phyloP scores from a whole-genome alignment of 2,797 vertebrate genomes.

The Acanthis flammea region DNA sequence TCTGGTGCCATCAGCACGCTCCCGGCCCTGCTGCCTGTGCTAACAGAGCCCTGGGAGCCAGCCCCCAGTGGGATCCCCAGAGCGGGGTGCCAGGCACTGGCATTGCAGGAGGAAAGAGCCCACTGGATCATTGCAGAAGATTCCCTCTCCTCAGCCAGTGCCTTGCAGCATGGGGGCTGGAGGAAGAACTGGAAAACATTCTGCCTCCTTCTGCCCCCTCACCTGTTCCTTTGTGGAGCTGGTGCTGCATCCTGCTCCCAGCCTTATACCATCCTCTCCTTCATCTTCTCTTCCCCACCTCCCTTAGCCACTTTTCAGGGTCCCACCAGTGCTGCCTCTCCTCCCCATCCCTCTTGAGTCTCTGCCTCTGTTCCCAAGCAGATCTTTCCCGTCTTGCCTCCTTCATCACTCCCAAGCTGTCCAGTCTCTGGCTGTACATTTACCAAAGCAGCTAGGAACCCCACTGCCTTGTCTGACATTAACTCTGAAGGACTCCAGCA shows the following conservation, averaged over 20 bases:
- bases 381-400: not conserved
- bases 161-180: rapidly evolving
- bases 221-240: not conserved
- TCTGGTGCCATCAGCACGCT: not conserved
- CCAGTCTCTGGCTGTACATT: not conserved
- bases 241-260: not conserved
- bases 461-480: not conserved
- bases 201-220: not conserved
- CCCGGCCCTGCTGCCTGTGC: not conserved
- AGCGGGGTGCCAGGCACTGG: rapidly evolving
- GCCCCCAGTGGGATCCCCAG: not conserved
- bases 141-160: not conserved
- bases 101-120: not conserved
- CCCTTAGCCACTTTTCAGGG: not conserved
- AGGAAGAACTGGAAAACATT: not conserved
- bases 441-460: not conserved
- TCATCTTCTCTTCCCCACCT: not conserved
- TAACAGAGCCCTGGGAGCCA: not conserved
- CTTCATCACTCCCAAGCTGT: not conserved
- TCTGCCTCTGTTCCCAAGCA: not conserved
- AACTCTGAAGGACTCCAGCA: not conserved
- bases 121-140: not conserved
- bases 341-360: not conserved
- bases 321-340: not conserved
- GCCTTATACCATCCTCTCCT: not conserved